phyloP scores from a whole-genome alignment of 1,140 invertebrate genomes.

The Heterodera schachtii region DNA sequence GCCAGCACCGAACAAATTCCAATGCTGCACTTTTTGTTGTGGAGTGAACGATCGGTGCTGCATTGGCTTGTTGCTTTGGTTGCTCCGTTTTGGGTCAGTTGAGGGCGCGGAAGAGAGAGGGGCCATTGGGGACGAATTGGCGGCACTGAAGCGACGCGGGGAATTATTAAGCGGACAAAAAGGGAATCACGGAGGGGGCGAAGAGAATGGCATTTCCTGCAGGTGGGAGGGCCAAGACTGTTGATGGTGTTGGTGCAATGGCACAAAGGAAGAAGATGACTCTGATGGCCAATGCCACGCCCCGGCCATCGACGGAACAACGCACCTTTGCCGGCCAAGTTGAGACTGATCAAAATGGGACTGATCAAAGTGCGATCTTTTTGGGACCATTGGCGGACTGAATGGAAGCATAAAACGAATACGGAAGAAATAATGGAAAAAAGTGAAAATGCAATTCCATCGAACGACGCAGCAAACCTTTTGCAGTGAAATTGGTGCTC shows the following conservation, averaged over 20 bases:
- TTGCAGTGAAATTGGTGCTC: neutral
- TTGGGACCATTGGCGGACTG: constrained; percentile 3
- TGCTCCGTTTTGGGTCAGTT: neutral
- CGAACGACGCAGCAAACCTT: neutral
- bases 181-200: neutral
- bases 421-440: neutral
- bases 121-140: neutral
- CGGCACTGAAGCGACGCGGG: neutral
- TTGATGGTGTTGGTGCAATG: neutral
- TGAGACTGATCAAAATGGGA: too few relatives aligned
- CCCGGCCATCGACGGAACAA: too few relatives aligned
- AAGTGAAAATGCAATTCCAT: neutral
- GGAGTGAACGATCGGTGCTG: constrained; percentile 18
- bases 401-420: neutral
- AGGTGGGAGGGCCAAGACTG: neutral
- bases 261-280: neutral
- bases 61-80: neutral
- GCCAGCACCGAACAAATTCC: constrained; percentile 26
- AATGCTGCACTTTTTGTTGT: constrained; percentile 40
- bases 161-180: too few relatives aligned
- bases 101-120: neutral
- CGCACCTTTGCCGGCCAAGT: too few relatives aligned
- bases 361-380: neutral
- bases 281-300: too few relatives aligned
- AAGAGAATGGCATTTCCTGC: neutral